Base-by-base conservation (phyloP, 2,113 vertebrate genomes). In the Rhynchopsitta pachyrhyncha region DNA sequence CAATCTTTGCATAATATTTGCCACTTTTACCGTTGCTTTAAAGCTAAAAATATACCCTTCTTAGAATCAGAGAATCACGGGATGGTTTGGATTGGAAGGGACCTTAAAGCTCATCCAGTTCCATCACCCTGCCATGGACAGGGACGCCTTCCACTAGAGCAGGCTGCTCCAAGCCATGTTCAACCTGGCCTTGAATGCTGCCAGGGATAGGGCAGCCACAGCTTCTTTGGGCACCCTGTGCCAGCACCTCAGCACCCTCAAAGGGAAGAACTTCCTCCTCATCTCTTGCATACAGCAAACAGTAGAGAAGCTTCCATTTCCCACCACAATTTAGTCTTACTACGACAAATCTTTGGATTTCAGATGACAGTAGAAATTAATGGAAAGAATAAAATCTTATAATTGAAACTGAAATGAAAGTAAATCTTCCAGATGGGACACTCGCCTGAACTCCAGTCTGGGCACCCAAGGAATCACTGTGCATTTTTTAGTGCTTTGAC, bases 341-440 rank as follows among this genome's bases (percentile, higher is more conserved):
- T 94, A 31, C 2, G 13, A 93, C 95, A 90, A 92, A 95, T 96
- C 95, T 88, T 95, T 87, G 92, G 46, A 92, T 95, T 95, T 90
- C 68, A 53, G 44, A 67, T 94, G 92, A 94, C 96, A 97, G 93
- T 95, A 88, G 89, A 96, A 98, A 98, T 97, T 97, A 98, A 94
- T 93, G 93, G 82, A 82, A 96, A 87, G 90, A 97, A 96, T 95
- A 94, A 98, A 97, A 86, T 86, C 70, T 96, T 52, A 79, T 96
- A 98, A 97, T 97, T 97, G 96, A 96, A 92, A 94, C 81, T 91
- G 96, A 97, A 97, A 96, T 96, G 96, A 92, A 97, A 88, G 81
- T 94, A 47, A 94, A 93, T 96, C 75, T 94, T 94, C 29, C 64
- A 88, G 93, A 95, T 95, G 90, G 89, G 79, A 71, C 44, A 70